Base-by-base conservation (phyloP, 2,888 invertebrate species). In the Andricus quercusramuli region DNA sequence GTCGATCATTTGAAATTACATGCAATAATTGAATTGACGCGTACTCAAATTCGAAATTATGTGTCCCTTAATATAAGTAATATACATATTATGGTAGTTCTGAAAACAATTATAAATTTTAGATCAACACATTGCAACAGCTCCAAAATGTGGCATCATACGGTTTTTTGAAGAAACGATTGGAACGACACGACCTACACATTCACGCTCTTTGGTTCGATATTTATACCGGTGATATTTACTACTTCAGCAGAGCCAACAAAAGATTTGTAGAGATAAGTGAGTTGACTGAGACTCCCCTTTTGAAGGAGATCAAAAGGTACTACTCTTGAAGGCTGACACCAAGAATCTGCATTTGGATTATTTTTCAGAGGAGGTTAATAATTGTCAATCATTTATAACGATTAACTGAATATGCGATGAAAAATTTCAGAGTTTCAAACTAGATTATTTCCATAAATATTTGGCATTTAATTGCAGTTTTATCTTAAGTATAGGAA, bases 201-300 rank as follows among this genome's bases (percentile, higher is more conserved):
- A 96, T 99, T 85, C 98, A 98, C 90, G 99, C 99, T 0, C 93
- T 99, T 62, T 99, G 99, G 99, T 99, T 99, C 92, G 99, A 99
- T 92, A 98, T 99, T 91, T 98, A 98, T 91, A 98, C 98, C 0
- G 99, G 98, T 0, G 98, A 99, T 92, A 97, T 99, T 89, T 98
- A 97, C 92, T 98, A 97, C 93, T 99, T 99, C 91, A 98, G 98
- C 90, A 95, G 98, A 87, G 95, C 96, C 44, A 95, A 96, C 66
- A 98, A 98, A 93, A 94, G 94, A 81, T 99, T 98, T 92, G 94
- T 98, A 22, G 95, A 96, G 85, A 96, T 99, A 80, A 97, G 97
- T 90, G 98, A 99, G 93, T 93, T 95, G 2, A 96, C 95, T 44
- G 96, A 97, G 85, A 96, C 96, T 70, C 94, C 94, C 82, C 94